These are phyloP conservation scores for Ceratina japonica DNA, from an alignment of 1,140 invertebrate species.

Conservation along the genomic window DNA sequence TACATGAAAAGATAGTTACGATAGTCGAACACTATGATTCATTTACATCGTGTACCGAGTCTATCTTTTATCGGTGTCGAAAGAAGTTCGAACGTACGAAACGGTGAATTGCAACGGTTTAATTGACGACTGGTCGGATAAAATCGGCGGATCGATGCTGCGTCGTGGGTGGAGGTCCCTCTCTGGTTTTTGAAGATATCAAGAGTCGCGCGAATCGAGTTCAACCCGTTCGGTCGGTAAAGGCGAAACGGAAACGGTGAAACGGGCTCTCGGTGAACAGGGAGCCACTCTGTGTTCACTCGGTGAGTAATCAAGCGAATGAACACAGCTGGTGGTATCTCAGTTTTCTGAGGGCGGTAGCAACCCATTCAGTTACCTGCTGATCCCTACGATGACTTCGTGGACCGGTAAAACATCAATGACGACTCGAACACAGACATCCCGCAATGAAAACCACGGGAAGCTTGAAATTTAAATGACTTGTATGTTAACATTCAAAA, in stretches of 20 bases:
- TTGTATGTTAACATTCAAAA: no score
- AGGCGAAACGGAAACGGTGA: conserved; percentile 36
- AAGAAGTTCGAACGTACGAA: no score
- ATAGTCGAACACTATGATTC: not conserved
- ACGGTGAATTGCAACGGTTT: no score
- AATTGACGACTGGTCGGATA: not conserved
- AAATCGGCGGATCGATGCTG: not conserved
- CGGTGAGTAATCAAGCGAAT: conserved; percentile 86
- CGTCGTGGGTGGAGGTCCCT: no score
- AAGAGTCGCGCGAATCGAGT: conserved; percentile 1
- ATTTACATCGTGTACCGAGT: no score
- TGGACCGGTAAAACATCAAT: not conserved
- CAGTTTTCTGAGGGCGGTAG: conserved; percentile 83
- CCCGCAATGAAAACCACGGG: no score
- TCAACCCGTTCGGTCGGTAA: conserved; percentile 55
- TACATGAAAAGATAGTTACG: not conserved
- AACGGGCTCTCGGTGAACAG: conserved; percentile 81
- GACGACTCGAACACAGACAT: not conserved
- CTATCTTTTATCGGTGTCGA: not conserved
- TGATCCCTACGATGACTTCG: conserved; percentile 6
- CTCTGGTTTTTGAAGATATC: not conserved
- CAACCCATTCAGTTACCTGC: conserved; percentile 57
- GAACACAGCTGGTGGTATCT: conserved; percentile 99
- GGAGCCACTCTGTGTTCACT: conserved; percentile 97
- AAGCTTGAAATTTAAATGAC: no score